Base-by-base conservation (phyloP, 2,888 invertebrate genomes). In the Nomada fucata region DNA sequence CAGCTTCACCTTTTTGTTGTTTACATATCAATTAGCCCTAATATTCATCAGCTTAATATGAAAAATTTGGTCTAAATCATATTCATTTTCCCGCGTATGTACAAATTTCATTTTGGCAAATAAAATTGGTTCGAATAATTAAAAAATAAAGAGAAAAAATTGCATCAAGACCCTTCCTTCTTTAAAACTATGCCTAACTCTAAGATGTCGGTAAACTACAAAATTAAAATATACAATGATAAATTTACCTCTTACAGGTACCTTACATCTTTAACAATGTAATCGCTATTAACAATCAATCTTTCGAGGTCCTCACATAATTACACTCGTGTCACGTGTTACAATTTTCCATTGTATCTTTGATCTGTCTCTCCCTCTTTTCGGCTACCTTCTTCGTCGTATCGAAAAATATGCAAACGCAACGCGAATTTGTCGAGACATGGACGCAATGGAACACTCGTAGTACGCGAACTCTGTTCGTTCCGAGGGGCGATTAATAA, bases 371-470 rank as follows among this genome's bases (percentile, higher is more conserved):
- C 47, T 26, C 57, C 59, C 26, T 70, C 18, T 50, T 15, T 18
- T 42, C 20, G 11, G 26, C 11, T 77, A 23, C 57, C 61, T 44
- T 57, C 60, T 72, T 70, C 57, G 65, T 75, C 60, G 57, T 79
- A 84, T 86, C 79, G 82, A 87, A 86, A 73, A 84, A 86, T 86
- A 87, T 82, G 86, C 68, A 68, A 86, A 86, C 78, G 63, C 55
- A 82, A 84, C 59, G 65, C 69, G 64, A 83, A 78, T 70, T 72
- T 77, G 55, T 50, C 75, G 69, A 76, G 84, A 83, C 42, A 55
- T 82, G 84, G 82, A 84, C 78, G 80, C 80, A 86, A 84, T 84
- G 76, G 84, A 78, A 71, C 61, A 78, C 63, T 42, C 50, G 67
- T 73, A 36, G 50, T 52, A 63, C 36, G 60, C 70, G 65, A 77